A percentile compares a stretch with the other conserved stretches of the same genome.
These are phyloP conservation scores for Apis dorsata DNA, from an alignment of 1,140 invertebrate species.

Conservation along the genomic window DNA sequence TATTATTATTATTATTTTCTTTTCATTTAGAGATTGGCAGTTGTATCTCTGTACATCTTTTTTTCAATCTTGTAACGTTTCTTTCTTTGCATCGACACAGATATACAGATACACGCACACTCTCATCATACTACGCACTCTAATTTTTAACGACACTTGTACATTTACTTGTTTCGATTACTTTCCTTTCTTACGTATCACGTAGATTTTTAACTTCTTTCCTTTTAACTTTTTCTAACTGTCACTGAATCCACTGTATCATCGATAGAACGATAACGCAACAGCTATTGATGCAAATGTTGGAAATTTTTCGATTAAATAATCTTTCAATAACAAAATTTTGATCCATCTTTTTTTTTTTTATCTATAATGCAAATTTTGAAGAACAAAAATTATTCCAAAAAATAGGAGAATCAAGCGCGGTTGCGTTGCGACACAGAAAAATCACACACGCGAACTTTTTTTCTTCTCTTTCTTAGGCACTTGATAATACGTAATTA, in stretches of 20 bases:
- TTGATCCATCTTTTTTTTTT: background rate
- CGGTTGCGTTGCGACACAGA: constrained; percentile 34
- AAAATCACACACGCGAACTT: constrained; percentile 55
- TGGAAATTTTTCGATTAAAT: no score
- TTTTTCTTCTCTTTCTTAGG: constrained; percentile 57
- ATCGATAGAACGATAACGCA: constrained; percentile 13
- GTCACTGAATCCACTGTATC: background rate
- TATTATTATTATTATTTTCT: background rate
- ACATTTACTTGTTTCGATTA: constrained; percentile 3
- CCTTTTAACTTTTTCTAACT: background rate
- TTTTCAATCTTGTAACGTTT: constrained; percentile 28
- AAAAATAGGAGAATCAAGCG: background rate
- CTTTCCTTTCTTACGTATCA: constrained; percentile 3
- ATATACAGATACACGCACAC: background rate
- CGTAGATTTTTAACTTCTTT: constrained; percentile 16
- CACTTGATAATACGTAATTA: constrained; percentile 55
- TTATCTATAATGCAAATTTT: background rate
- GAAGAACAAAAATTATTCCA: no score
- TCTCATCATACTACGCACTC: background rate
- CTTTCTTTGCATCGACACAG: constrained; percentile 26
- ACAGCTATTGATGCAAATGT: background rate
- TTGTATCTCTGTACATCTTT: constrained; percentile 40
- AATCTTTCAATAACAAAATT: background rate
- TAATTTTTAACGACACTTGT: background rate
- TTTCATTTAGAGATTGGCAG: background rate